These are phyloP conservation scores for Donacobius atricapilla DNA, from an alignment of 2,113 vertebrate genomes.

Conservation along the genomic window DNA sequence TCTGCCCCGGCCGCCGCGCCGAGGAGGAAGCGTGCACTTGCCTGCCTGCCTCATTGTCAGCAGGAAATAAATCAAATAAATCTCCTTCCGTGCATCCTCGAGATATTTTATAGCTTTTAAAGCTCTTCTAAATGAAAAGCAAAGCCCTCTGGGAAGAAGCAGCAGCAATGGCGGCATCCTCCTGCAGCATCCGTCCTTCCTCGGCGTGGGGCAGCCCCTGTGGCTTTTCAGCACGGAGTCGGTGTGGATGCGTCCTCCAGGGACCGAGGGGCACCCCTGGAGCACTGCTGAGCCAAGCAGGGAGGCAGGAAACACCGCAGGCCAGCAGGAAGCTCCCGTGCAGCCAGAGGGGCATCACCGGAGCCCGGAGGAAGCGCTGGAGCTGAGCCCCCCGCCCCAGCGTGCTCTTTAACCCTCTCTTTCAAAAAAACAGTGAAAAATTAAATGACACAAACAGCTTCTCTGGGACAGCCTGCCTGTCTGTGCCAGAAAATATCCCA, in stretches of 20 bases:
- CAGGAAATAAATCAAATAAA: slow-evolving; percentile 44
- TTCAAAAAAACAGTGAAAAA: not conserved
- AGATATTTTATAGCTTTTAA: not conserved
- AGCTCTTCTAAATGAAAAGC: not conserved
- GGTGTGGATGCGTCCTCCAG: fast-evolving
- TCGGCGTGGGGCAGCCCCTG: not conserved
- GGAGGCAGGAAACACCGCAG: not conserved
- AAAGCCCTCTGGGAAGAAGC: not conserved
- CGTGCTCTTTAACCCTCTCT: not conserved
- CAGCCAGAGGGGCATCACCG: not conserved
- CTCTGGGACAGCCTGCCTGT: not conserved
- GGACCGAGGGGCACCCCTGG: not conserved
- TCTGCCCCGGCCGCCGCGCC: not conserved
- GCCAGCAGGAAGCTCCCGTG: not conserved
- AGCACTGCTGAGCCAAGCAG: not conserved
- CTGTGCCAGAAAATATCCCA: not conserved
- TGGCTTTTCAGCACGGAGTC: fast-evolving
- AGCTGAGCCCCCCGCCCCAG: fast-evolving
- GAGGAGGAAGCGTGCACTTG: slow-evolving; percentile 45
- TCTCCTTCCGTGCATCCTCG: not conserved
- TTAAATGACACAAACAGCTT: not conserved
- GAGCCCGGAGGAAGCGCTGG: not conserved
- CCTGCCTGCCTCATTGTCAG: not conserved
- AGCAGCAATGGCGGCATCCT: not conserved
- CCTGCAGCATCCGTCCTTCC: not conserved